Evolutionary conservation across 2,888 invertebrate species (phyloP), one percentile per base, ranked within the genome.

Genomic region (Prenolepis imparis): DNA sequence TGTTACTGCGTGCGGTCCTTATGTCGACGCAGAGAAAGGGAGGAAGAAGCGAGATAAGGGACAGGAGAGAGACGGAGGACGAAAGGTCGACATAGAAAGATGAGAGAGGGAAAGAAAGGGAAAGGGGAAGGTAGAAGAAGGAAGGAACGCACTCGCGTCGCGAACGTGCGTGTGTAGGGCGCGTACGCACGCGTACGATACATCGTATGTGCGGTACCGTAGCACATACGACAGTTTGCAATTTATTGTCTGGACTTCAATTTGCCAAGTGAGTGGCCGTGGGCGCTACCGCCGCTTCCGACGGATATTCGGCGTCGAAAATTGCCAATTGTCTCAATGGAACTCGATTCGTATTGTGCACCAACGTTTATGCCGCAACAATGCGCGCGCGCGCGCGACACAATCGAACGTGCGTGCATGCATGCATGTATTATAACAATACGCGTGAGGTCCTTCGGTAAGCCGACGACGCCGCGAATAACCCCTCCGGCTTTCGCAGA

Each of bases 321-420:
- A 94, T 94, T 93, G 93, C 93, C 94, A 94, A 94, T 94, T 94
- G 94, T 93, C 93, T 93, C 93, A 94, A 94, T 94, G 92, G 92
- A 92, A 92, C 92, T 91, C 91, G 91, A 92, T 92, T 93, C 90
- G 91, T 91, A 92, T 91, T 89, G 88, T 89, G 84, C 90, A 86
- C 85, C 89, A 89, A 90, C 88, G 86, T 86, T 83, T 82, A 87
- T 55, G 75, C 75, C 59, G 77, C 55, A 55, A 67, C 77, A 24
- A 73, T 86, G 73, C 83, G 83, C 63, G 67, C 59, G 64, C 0
- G 64, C 61, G 59, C 39, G 41, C 52, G 36, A 18, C 15, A 15
- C 15, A 15, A n/a, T 41, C 48, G 52, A 11, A 24, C 66, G 61
- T 39, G 59, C 72, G 68, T 41, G 78, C 78, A 44, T 32, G 68